Base-by-base conservation (phyloP, 53 echinoderm and acorn worm species). In the Henricia sp. region DNA sequence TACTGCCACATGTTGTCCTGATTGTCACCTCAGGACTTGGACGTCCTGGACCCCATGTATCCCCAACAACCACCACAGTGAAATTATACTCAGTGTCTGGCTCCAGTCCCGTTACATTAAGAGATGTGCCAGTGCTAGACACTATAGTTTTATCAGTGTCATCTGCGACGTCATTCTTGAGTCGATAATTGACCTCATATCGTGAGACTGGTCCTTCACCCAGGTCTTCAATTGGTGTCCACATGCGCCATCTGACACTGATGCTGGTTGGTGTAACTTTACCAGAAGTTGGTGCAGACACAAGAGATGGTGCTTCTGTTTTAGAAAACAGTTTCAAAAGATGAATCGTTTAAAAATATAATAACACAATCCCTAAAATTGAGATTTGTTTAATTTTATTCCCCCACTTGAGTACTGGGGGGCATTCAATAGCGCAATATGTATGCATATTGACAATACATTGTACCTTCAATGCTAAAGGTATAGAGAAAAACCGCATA, bases 51-150 rank as follows among this genome's bases (percentile, higher is more conserved):
- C 88, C 88, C n/a, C 82, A 63, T 23, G 64, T 83, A 13, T 50
- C 52, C 52, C 88, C 51, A 5, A 72, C 83, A 50, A 82, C 83
- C 0, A 78, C 83, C 0, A 88, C 66, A 36, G 44, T 82, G 71
- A 88, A 88, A 23, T 88, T 82, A 55, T 88, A 88, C 58, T 88
- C 82, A 13, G 88, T 82, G 71, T 71, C 82, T n/a, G 42, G 38
- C 28, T 54, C 35, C 1, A 88, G 80, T 8, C 52, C 64, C 3
- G 29, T 1, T 10, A 88, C 57, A n/a, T 12, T 16, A 24, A 35
- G 24, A 0, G 71, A 37, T 26, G 33, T 52, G 52, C 39, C 33
- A 0, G 69, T 38, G 38, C 14, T 20, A 14, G 64, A 0, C 17
- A 20, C 42, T 11, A 8, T 55, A 40, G 2, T 27, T 1, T n/a